Evolutionary conservation across 2,888 invertebrate species (phyloP).

Genomic region (Lycia hirtaria): DNA sequence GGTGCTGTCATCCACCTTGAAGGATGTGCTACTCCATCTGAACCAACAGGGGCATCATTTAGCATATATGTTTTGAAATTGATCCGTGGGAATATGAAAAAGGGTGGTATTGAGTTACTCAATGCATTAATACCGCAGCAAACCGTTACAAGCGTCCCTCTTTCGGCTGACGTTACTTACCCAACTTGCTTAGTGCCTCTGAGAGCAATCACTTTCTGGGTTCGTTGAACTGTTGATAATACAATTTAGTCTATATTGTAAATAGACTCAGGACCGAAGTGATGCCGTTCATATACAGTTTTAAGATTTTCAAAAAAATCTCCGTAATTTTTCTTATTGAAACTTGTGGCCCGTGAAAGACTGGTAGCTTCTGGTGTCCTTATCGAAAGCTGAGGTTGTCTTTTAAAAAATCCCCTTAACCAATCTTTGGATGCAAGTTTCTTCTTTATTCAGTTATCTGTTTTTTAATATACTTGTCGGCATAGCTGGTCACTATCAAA

Average conservation of each 20-base stretch:
- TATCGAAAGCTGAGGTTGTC: conserved; percentile 39
- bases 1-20: conserved; percentile 22
- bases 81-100: conserved; percentile 23
- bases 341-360: conserved; percentile 37
- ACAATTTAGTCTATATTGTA: conserved; percentile 46
- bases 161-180: conserved; percentile 39
- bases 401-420: conserved; percentile 36
- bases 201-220: conserved; percentile 5
- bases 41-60: conserved; percentile 6
- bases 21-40: conserved; percentile 18
- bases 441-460: conserved; percentile 35
- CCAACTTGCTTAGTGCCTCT: conserved; percentile 23
- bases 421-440: conserved; percentile 41
- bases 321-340: conserved; percentile 31
- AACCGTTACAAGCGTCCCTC: conserved; percentile 35
- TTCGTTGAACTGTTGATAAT: conserved; percentile 9
- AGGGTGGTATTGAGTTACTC: conserved; percentile 23
- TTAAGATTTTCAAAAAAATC: conserved; percentile 35
- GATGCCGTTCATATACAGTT: conserved; percentile 37
- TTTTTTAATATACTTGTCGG: too few species aligned
- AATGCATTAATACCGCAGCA: conserved; percentile 19
- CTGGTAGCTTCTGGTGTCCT: conserved; percentile 41
- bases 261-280: conserved; percentile 42
- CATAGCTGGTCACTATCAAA: too few species aligned
- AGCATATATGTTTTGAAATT: conserved; percentile 24